Base-by-base conservation (phyloP, 2,797 vertebrate genomes). In the Spinus pinus region DNA sequence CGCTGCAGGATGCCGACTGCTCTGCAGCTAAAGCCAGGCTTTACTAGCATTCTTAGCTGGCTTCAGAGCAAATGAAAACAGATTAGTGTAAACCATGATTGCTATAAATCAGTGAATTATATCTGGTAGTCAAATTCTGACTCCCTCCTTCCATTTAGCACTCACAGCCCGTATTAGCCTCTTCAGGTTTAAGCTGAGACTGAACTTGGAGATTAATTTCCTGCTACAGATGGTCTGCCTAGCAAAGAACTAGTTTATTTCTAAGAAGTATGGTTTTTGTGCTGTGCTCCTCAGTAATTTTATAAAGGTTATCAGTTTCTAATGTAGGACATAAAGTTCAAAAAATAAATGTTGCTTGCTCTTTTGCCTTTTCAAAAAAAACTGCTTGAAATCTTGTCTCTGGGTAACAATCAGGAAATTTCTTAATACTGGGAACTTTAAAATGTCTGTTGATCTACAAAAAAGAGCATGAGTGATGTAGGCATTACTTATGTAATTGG, bases 371-470 rank as follows among this genome's bases (percentile, higher is more conserved):
- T 79, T 25, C 1, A 50, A 67, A 93, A 95, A 93, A 3, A 19
- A 12, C 25, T 77, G 30, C 7, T 47, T 77, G 35, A 96, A 88
- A 79, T 91, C 21, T 11, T 61, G 18, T 97, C 84, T 79, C 85
- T 92, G 50, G 19, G 24, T 65, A 95, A 82, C 64, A 89, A 81
- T 93, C 95, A 96, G 57, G 57, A 93, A 88, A 96, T 28, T 90
- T 96, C 89, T 95, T 93, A 85, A 96, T 95, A 97, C 77, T 94
- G 74, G 15, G 33, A 94, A 95, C 50, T 97, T 94, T 51, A 90
- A 95, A 91, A 80, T 64, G 35, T 78, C 88, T 97, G 89, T 93
- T 96, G 96, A 91, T 95, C 88, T 97, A 73, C 90, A 94, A 97
- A 97, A 93, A 8, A 82, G 92, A 77, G 18, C 24, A 60, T 83